Conservation (phyloP, 2,888 invertebrate genomes). For the Myopa testacea region DNA sequence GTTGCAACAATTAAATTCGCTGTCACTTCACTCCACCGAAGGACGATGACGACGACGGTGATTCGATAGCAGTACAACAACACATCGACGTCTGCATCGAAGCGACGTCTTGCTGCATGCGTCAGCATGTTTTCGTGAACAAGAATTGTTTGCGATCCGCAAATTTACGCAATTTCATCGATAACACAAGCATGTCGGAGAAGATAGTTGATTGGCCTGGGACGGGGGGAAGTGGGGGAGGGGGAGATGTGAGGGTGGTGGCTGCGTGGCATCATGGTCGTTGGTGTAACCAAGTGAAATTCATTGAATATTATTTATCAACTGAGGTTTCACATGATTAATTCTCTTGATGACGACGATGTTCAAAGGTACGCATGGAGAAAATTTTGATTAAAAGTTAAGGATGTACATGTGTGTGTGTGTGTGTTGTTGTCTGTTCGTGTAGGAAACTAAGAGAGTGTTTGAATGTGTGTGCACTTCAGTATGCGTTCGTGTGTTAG, state of each 20-base stretch:
- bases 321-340: conserved; percentile 37
- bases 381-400: conserved; percentile 28
- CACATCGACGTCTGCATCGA: neutral
- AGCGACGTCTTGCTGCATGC: neutral
- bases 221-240: neutral
- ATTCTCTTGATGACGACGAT: conserved; percentile 24
- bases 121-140: conserved; percentile 22
- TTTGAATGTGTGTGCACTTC: neutral
- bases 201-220: neutral
- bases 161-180: conserved; percentile 35
- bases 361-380: neutral
- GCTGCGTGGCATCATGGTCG: neutral
- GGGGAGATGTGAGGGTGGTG: neutral
- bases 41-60: too few species aligned
- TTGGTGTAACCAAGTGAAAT: conserved; percentile 21
- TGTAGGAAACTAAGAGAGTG: too few species aligned
- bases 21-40: neutral
- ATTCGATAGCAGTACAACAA: too few species aligned
- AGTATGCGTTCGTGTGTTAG: too few species aligned
- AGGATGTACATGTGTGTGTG: neutral
- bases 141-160: conserved; percentile 26
- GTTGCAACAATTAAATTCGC: neutral
- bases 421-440: neutral
- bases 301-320: conserved; percentile 25
- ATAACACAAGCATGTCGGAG: conserved; percentile 7